Evolutionary conservation across 2,888 invertebrate species (phyloP), one percentile per base, ranked within the genome.

Genomic region (Zhuqinia jingwanae): DNA sequence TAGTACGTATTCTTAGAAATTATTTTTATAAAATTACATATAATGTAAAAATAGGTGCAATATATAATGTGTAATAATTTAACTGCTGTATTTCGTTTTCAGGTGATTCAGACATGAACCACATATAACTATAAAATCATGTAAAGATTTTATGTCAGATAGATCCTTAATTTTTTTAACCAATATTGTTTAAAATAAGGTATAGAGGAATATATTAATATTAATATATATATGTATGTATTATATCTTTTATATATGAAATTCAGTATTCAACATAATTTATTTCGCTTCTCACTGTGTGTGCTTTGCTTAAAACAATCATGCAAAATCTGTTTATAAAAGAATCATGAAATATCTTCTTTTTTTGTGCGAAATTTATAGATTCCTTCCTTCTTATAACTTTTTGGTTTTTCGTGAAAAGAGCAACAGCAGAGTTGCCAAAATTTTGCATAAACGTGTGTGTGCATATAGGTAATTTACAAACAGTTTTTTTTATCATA

Each of bases 131-230:
- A 1, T 42, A 27, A 68, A 42, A 68, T 68, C 22, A 45, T 17
- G 36, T 45, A 36, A 30, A 36, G 73, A 73, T 73, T 25, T 50
- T 11, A 25, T 76, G 56, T 76, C 76, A 30, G 36, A 76, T 76
- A 36, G 56, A 56, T 76, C 36, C 27, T 25, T 10, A 22, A 30
- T 68, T 58, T 68, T 36, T 36, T 76, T 56, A 76, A 30, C 56
- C 30, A 58, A 36, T 75, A 53, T 53, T 70, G 22, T 27, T 70
- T 45, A 25, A 70, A 50, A 47, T 17, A 8, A 36, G 3, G 5
- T 42, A 22, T 15, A 58, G 22, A 58, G 25, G 25, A n/a, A 56
- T 56, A 17, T 20, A n/a, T n/a, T 56, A n/a, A n/a, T n/a, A n/a
- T n/a, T n/a, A n/a, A n/a, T n/a, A n/a, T n/a, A 17, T 17, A 58